These are phyloP conservation scores for Mirounga angustirostris DNA, from an alignment of 2,113 vertebrate species.

Conservation along the genomic window DNA sequence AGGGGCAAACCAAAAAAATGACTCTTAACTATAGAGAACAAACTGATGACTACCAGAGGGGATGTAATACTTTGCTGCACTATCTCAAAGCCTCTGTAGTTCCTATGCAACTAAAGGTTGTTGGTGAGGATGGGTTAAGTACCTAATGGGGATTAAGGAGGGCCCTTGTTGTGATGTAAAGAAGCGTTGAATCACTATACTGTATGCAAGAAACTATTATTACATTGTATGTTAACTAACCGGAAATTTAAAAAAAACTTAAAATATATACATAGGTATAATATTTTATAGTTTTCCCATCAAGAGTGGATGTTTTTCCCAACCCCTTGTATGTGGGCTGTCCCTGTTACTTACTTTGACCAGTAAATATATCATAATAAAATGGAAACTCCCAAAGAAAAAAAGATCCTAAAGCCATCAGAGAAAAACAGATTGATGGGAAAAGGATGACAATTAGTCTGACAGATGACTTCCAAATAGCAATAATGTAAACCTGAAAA, in stretches of 20 bases:
- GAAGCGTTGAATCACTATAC: not conserved
- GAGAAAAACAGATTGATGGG: not conserved
- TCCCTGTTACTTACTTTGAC: not conserved
- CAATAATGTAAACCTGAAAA: not conserved
- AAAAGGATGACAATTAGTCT: not conserved
- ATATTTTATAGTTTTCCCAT: not conserved
- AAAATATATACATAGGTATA: not conserved
- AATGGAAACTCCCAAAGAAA: not conserved
- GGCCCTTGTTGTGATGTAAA: not conserved
- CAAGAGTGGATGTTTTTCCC: not conserved
- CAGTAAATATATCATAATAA: not conserved
- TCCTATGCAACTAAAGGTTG: no score
- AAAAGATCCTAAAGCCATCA: not conserved
- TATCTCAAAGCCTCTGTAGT: no score
- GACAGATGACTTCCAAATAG: not conserved
- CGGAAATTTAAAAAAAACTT: not conserved
- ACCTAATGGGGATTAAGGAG: not conserved
- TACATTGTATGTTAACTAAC: not conserved
- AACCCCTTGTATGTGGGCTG: not conserved
- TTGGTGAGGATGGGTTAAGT: not conserved
- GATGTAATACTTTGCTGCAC: no score
- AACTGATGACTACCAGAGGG: not conserved
- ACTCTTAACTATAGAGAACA: not conserved
- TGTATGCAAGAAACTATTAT: not conserved
- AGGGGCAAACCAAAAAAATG: not conserved